Base-by-base conservation (phyloP, 2,888 invertebrate species). In the Ferrisia virgata region DNA sequence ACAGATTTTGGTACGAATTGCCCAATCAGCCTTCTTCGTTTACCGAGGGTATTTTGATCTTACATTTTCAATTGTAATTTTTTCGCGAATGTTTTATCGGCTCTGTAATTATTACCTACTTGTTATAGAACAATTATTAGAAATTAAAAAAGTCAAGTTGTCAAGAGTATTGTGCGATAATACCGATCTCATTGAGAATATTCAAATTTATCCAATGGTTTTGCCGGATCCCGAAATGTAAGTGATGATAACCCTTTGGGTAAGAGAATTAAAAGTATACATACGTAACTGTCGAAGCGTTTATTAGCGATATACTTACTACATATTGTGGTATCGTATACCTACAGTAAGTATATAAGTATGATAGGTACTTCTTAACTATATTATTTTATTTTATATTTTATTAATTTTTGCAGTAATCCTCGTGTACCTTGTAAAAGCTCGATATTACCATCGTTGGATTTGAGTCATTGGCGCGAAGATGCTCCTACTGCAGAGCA, bases 1-100 rank as follows among this genome's bases (percentile, higher is more conserved):
- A 98, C 89, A 92, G 97, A 88, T 97, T 97, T 89, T 98, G 97
- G 97, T 97, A 95, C 88, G 97, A 97, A 89, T 90, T 96, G 84
- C 94, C 95, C 31, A 94, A 96, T 88, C 96, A 96, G 89, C 96
- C 96, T 0, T 96, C 96, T 40, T 94, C 96, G 0, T 97, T 97
- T 89, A 95, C 95, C 4, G 93, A 89, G 86, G 90, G 91, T 91
- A 87, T 86, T 86, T 72, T 28, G 3, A 18, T 18, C 18, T 3
- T 53, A 18, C 5, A 18, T 5, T 5, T 53, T 53, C 9, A 9
- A 9, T 22, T 53, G 1, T n/a, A 3, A 2, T 18, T 5, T 53
- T 53, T 18, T 53, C 1, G 11, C 39, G 39, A 5, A 11, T 39
- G 39, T 5, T 8, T 8, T 8, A 39, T 39, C 6, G 39, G 6